Evolutionary conservation across 2,113 vertebrate species (phyloP).

Genomic region (Eclectus roratus): DNA sequence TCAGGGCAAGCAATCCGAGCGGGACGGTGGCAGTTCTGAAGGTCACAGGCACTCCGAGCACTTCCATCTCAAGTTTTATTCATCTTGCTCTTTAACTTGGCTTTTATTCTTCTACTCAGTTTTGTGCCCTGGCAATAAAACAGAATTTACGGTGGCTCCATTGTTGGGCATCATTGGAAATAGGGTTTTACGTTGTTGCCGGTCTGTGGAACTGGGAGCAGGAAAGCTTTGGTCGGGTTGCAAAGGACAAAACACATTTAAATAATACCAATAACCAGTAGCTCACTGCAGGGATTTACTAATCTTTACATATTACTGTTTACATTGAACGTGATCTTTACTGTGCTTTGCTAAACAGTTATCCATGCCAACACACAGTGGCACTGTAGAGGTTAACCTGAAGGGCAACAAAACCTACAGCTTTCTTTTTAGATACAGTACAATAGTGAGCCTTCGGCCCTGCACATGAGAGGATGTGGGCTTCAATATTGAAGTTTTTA

Average conservation of each 20-base stretch:
- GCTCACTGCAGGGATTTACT: neutral
- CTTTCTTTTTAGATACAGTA: neutral
- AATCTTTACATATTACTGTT: neutral
- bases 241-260: slow-evolving; percentile 4
- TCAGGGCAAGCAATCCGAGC: neutral
- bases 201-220: neutral
- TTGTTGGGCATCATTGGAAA: slow-evolving; percentile 12
- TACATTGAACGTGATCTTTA: neutral
- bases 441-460: neutral
- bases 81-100: neutral
- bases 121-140: neutral
- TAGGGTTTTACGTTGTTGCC: neutral
- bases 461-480: neutral
- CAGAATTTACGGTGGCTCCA: neutral
- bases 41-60: slow-evolving; percentile 25
- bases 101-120: neutral
- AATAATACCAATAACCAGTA: neutral
- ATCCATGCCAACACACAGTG: slow-evolving; percentile 15
- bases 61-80: slow-evolving; percentile 31
- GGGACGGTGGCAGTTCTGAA: slow-evolving; percentile 19
- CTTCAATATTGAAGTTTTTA: neutral
- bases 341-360: neutral
- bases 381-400: slow-evolving; percentile 57
- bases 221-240: neutral
- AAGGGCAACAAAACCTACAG: slow-evolving; percentile 52